Base-by-base conservation (phyloP, 2,113 vertebrate genomes). In the Galeopterus variegatus region DNA sequence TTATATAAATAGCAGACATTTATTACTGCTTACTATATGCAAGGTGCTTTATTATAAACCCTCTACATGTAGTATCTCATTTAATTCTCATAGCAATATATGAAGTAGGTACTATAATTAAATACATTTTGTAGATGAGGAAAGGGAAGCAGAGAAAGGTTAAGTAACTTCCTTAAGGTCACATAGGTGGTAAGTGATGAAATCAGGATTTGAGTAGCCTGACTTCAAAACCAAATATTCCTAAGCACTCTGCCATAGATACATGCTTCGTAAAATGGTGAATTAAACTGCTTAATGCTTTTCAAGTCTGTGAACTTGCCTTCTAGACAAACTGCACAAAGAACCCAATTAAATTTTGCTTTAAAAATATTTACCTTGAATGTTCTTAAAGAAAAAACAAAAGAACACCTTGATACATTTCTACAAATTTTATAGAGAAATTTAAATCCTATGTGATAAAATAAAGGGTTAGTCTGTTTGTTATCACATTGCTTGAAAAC, bases 361-460 rank as follows among this genome's bases (percentile, higher is more conserved):
- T 89, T 50, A 28, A 60, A 87, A 76, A 60, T 88, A 88, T 45
- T 82, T 94, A 60, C 26, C 8, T 91, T 87, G 7, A 90, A 65
- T 76, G 6, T 54, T 86, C 9, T 92, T 56, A 69, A 19, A 28
- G 21, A 58, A 88, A 62, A 50, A 48, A 33, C 24, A 73, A 41
- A 41, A 41, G 41, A 41, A 41, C 41, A 41, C 41, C 48, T 54
- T 13, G 7, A 65, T 50, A 82, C 4, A 80, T 90, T 90, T 85
- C 45, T 85, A 79, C 5, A 90, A 62, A 85, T 85, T 93, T 72
- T 84, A 28, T 24, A 77, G 8, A 90, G 64, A 90, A 90, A 85
- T n/a, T 62, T 58, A 83, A 67, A 90, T 94, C 26, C 86, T 67
- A 69, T n/a, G 45, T 79, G 36, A 92, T 87, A 88, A 94, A 91